A percentile compares a stretch with the other conserved stretches of the same genome.
phyloP scores from a whole-genome alignment of 2,888 invertebrate genomes.

The Idaea straminata region DNA sequence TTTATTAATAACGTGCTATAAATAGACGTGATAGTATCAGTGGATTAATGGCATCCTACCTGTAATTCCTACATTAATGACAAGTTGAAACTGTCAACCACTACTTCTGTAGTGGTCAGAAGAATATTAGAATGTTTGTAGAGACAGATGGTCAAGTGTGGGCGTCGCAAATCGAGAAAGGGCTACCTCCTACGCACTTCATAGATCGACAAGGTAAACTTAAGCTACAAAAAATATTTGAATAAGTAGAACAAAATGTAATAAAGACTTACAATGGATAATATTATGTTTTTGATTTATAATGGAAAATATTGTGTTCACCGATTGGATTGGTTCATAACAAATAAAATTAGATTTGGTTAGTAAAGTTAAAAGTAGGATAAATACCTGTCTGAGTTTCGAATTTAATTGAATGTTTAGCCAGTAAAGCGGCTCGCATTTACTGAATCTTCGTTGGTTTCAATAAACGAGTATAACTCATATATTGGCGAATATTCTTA shows the following conservation, averaged over 20 bases:
- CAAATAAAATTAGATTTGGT: background rate
- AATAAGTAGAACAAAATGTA: background rate
- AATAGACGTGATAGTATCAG: constrained; percentile 24
- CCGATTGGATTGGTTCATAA: background rate
- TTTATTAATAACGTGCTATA: constrained; percentile 17
- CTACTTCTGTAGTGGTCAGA: constrained; percentile 24
- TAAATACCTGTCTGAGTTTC: background rate
- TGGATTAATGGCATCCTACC: constrained; percentile 19
- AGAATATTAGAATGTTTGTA: constrained; percentile 29
- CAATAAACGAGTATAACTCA: background rate
- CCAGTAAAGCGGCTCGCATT: background rate
- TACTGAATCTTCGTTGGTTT: background rate
- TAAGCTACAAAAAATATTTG: constrained; percentile 1
- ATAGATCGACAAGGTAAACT: constrained; percentile 38
- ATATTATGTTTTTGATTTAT: background rate
- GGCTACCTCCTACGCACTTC: constrained; percentile 64
- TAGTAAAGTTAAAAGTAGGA: background rate
- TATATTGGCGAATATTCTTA: background rate
- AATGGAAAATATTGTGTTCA: background rate
- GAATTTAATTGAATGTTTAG: background rate
- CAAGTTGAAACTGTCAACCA: constrained; percentile 2
- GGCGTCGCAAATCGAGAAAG: constrained; percentile 58
- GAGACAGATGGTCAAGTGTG: constrained; percentile 49
- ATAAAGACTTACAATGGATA: background rate
- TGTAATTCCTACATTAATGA: constrained; percentile 4